Evolutionary conservation across 2,888 invertebrate genomes (phyloP).

Genomic region (Limenitis camilla): DNA sequence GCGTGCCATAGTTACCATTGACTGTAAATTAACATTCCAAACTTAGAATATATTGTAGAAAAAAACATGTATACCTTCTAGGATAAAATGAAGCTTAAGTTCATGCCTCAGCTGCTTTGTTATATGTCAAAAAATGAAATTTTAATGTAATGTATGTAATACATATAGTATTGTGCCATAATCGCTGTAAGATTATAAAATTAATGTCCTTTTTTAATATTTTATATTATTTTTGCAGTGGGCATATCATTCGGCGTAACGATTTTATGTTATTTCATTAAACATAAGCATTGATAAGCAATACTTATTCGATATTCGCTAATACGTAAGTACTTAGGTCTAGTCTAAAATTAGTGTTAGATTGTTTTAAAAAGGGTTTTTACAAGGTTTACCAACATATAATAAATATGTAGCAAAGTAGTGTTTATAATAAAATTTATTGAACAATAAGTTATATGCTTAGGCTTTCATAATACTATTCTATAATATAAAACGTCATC

Average conservation of each 20-base stretch:
- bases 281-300: neutral
- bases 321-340: neutral
- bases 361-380: conserved; percentile 8
- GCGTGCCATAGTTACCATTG: neutral
- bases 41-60: neutral
- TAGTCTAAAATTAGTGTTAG: conserved; percentile 9
- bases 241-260: neutral
- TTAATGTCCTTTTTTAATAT: neutral
- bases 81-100: no score
- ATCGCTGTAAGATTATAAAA: no score
- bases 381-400: conserved; percentile 15
- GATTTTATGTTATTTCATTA: neutral
- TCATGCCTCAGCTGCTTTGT: no score
- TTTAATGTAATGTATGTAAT: no score
- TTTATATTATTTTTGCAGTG: neutral
- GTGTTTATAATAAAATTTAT: no score
- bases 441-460: no score
- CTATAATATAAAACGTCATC: no score
- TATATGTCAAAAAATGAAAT: no score
- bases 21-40: neutral
- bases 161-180: no score
- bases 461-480: no score
- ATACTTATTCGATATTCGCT: neutral
- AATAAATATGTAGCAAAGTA: no score
- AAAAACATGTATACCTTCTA: neutral